These are phyloP conservation scores for Chironomus tentans DNA, from an alignment of 2,888 invertebrate species.

Conservation along the genomic window DNA sequence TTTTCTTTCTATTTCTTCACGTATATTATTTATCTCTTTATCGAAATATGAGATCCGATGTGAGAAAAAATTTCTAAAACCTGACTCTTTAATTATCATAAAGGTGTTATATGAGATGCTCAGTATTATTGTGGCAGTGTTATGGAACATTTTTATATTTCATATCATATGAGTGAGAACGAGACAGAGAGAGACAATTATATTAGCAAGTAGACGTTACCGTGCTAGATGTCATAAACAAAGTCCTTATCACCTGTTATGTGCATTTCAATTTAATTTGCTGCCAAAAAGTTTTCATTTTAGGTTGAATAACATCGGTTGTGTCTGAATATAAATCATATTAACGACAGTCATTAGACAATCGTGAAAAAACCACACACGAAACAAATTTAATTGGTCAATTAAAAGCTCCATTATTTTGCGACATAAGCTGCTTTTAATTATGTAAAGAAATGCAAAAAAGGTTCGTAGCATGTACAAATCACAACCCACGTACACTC, in stretches of 20 bases:
- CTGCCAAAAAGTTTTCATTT: no score
- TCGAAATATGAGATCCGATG: background rate
- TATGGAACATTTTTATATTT: background rate
- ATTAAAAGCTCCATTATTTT: background rate
- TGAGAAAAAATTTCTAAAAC: slow-evolving; percentile 10
- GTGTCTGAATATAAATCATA: no score
- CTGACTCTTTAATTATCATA: slow-evolving; percentile 21
- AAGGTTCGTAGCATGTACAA: background rate
- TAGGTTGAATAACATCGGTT: no score
- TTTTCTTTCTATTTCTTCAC: background rate
- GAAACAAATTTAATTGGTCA: background rate
- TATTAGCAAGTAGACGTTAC: background rate
- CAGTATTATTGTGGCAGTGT: background rate
- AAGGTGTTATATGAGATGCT: slow-evolving; percentile 19
- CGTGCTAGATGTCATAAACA: background rate
- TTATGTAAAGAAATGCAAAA: background rate
- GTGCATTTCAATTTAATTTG: no score
- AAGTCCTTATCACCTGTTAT: background rate
- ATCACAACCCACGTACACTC: background rate
- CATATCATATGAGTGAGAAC: background rate
- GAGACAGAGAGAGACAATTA: background rate
- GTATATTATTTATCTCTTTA: background rate
- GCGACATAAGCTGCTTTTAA: background rate
- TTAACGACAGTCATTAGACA: background rate
- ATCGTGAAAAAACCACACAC: background rate